Percentiles rank a stretch among this genome's conserved stretches.
Conservation (phyloP, 2,888 invertebrate species). For the Cacoxenus indagator region DNA sequence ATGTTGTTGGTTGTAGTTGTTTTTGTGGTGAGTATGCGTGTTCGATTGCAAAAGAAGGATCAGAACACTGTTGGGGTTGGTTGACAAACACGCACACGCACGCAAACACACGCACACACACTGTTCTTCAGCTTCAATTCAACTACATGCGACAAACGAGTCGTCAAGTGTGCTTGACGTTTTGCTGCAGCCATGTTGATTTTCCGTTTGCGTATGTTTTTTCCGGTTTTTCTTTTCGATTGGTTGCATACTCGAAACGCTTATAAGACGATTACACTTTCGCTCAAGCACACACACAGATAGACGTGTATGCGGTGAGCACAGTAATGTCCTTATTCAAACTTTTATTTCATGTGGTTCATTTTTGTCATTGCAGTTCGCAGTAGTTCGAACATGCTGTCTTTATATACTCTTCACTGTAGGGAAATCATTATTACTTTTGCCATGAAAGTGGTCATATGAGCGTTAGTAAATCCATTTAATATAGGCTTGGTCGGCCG, state of each 20-base stretch:
- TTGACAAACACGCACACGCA: conserved; percentile 46
- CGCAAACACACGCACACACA: conserved; percentile 28
- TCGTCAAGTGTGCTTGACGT: conserved; percentile 1
- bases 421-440: too few relatives aligned
- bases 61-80: neutral
- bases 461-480: too few relatives aligned
- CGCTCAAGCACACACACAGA: conserved; percentile 9
- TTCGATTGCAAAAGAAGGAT: neutral
- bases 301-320: conserved; percentile 41
- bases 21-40: conserved; percentile 10
- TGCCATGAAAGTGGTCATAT: too few relatives aligned
- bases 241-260: conserved; percentile 43
- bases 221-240: conserved; percentile 51
- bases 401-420: conserved; percentile 34
- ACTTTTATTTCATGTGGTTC: conserved; percentile 42
- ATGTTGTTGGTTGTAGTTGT: neutral
- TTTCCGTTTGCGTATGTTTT: conserved; percentile 40
- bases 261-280: conserved; percentile 28
- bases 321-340: conserved; percentile 63
- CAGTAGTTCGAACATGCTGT: conserved; percentile 39
- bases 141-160: neutral
- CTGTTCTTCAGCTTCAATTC: neutral
- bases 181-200: conserved; percentile 8
- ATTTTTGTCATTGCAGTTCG: conserved; percentile 29
- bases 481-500: too few relatives aligned